Base-by-base conservation (phyloP, 2,797 vertebrate species). In the Rallus crepitans region DNA sequence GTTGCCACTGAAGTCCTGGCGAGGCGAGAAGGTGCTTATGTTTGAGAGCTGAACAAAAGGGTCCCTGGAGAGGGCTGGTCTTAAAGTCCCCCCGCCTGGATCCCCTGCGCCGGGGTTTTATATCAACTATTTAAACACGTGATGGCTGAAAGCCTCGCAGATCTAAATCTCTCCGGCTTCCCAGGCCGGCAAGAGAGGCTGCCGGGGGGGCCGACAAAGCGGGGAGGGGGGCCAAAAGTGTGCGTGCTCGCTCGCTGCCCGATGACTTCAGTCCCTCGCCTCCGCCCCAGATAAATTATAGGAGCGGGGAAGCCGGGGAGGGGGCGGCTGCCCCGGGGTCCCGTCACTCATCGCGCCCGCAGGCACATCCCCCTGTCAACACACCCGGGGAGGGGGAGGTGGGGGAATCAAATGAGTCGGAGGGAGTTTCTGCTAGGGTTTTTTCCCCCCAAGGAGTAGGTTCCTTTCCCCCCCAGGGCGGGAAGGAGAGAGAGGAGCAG, bases 31-130 rank as follows among this genome's bases (percentile, higher is more conserved):
- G 98, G 99, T 99, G 98, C 98, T 98, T 99, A 99, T 98, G 99
- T 99, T 98, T 98, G 98, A 98, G 98, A 98, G 97, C 98, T 96
- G 98, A 99, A 99, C 99, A 99, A 99, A 99, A 96, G 99, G 98
- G 98, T 99, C 98, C 99, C 99, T 92, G 98, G 98, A 99, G 99
- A 99, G 99, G 99, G 99, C 98, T 99, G 99, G 99, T 99, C 99
- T 98, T 98, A 98, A 97, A 98, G 98, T 99, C 98, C 99, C 96
- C 98, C 99, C 99, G 98, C 98, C 98, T 99, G 98, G 98, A 98
- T 97, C 98, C 98, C 98, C 96, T 97, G 98, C 98, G 97, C 97
- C 93, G 95, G 98, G 98, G 98, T 99, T 99, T 99, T 98, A 98
- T 97, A 98, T 97, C 98, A 98, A 98, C 98, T 98, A 97, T 98